Evolutionary conservation across 2,888 invertebrate species (phyloP), one percentile per base, ranked within the genome.

Genomic region (Poecilobothrus nobilitatus): DNA sequence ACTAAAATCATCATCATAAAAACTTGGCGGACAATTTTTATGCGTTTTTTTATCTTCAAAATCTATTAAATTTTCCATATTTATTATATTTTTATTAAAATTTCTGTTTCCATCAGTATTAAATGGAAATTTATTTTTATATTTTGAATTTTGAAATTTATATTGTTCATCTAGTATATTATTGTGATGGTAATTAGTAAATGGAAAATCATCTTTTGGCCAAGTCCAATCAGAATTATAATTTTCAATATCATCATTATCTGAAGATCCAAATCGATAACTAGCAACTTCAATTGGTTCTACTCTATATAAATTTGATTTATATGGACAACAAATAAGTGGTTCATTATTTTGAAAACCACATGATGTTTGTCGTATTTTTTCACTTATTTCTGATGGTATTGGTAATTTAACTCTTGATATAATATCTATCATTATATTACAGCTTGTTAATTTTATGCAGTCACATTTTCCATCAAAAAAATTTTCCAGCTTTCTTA

Each of bases 21-120:
- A 71, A 7, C 75, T 73, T 66, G 76, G 77, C 0, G 80, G 81
- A 68, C 77, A 80, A 70, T 81, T 81, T 15, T 75, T 77, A 65
- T 76, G 74, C 1, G 79, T 75, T 4, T 71, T 71, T 8, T 78
- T 76, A 73, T 81, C 79, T 63, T 76, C 76, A 70, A 79, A 80
- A 66, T 79, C 76, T 4, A 76, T 74, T 10, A 80, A 69, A 69
- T 75, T 74, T 9, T 70, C 72, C 69, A 53, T 53, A 10, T 10
- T 37, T 7, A 37, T 2, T 7, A 2, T 12, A 10, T 37, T 37
- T 10, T 37, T 37, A 18, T 18, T 53, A 53, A 53, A 53, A 18
- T 53, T 53, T 18, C 1, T 18, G 18, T n/a, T n/a, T 15, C 53
- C 15, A 53, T 9, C 53, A 3, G 9, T 2, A 53, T 53, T 1